Evolutionary conservation across 2,888 invertebrate species (phyloP).

Genomic region (Hydrotaea cyrtoneurina): DNA sequence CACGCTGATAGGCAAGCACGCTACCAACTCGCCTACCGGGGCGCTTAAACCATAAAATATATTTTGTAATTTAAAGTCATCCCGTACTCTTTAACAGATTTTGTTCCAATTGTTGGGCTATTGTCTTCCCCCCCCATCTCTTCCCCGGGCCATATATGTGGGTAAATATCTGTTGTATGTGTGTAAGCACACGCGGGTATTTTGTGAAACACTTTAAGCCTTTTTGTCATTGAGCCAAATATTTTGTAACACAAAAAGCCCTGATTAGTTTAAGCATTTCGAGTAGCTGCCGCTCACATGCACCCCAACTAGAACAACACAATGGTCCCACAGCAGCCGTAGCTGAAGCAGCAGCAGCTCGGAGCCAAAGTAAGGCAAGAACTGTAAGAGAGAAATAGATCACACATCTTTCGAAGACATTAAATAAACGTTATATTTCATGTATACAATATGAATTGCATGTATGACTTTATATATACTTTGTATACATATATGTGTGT

Average conservation of each 20-base stretch:
- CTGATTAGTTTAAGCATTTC: constrained; percentile 29
- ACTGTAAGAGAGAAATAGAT: neutral
- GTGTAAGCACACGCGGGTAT: neutral
- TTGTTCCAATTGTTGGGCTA: too few species aligned
- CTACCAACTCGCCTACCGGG: too few species aligned
- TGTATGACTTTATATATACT: too few species aligned
- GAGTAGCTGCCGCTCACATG: neutral
- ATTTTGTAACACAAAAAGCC: constrained; percentile 23
- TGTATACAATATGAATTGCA: neutral
- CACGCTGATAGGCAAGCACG: too few species aligned
- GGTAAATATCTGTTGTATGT: too few species aligned
- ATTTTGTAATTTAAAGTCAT: too few species aligned
- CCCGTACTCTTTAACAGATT: neutral
- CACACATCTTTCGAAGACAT: neutral
- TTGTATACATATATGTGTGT: too few species aligned
- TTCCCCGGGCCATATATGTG: too few species aligned
- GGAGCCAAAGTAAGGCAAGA: neutral
- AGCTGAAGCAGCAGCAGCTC: neutral
- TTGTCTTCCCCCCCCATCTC: neutral
- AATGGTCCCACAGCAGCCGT: too few species aligned
- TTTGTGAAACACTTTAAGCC: constrained; percentile 60
- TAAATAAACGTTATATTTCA: constrained; percentile 13
- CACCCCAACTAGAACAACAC: neutral
- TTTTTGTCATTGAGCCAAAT: constrained; percentile 65
- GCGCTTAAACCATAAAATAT: too few species aligned